Evolutionary conservation across 2,113 vertebrate species (phyloP), one percentile per base, ranked within the genome.

Genomic region (Turdus rufiventris): DNA sequence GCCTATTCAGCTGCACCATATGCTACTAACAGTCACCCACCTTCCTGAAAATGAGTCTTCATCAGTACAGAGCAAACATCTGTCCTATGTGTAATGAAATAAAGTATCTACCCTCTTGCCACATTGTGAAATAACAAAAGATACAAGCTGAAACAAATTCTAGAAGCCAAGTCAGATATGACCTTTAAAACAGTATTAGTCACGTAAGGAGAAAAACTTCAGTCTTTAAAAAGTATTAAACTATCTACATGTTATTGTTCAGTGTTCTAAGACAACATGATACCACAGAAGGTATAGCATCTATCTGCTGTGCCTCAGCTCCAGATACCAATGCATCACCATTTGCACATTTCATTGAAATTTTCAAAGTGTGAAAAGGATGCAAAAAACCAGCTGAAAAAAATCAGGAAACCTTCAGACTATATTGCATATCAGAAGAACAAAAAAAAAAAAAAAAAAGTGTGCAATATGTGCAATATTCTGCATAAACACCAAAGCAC

Each of bases 161-260:
- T 34, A 91, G 50, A 81, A 85, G 51, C 28, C 62, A 85, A 74
- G 20, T 58, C 84, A 87, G 85, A 92, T 40, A 80, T 14, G 88
- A 91, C 58, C 67, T 94, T 96, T 82, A 54, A 54, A 90, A 90
- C 20, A 63, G 15, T 42, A 43, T 86, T 76, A 90, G 19, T 83
- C 24, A 40, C 4, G 14, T 57, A 65, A 87, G 25, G 23, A 75
- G 11, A 79, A 92, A 77, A 85, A 45, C 12, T 7, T 25, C 12
- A 0, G 8, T 8, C 42, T 89, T 94, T 75, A 58, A 88, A 56
- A 33, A 50, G 19, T 33, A 60, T 16, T 74, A n/a, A 72, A 73
- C 53, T 62, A 43, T 43, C 40, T 48, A 48, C 36, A 31, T 5
- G 3, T 53, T 76, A 56, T 4, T 73, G 50, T 24, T 85, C 33